These are phyloP conservation scores for Rhopalosiphum maidis DNA, from an alignment of 1,140 invertebrate species.

Conservation along the genomic window DNA sequence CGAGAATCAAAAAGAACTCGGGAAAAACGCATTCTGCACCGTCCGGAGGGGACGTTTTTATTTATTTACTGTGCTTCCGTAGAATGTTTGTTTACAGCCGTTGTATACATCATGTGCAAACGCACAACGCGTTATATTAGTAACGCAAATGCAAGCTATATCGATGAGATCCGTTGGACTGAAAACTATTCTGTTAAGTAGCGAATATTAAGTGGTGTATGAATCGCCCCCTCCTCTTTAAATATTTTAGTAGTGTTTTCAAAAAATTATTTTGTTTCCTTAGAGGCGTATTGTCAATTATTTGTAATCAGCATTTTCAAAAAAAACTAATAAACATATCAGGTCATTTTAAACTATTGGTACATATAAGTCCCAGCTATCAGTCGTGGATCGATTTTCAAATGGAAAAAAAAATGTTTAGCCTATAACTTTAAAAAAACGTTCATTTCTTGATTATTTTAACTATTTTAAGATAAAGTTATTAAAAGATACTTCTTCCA, in stretches of 20 bases:
- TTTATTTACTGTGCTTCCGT: not conserved
- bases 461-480: not conserved
- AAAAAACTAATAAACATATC: not conserved
- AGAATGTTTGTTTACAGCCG: not conserved
- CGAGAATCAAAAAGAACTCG: not conserved
- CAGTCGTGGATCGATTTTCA: not conserved
- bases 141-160: not conserved
- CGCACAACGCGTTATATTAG: no score
- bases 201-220: no score
- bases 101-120: not conserved
- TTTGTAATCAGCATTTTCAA: not conserved
- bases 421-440: not conserved
- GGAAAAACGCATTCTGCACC: not conserved
- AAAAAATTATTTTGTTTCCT: not conserved
- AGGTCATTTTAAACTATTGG: not conserved
- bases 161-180: not conserved
- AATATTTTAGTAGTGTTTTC: not conserved
- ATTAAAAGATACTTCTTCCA: not conserved
- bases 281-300: not conserved
- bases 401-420: not conserved
- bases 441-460: not conserved
- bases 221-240: not conserved
- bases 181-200: not conserved
- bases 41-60: not conserved
- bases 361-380: not conserved